Evolutionary conservation across 1,140 invertebrate genomes (phyloP).

Genomic region (Drosophila bocqueti): DNA sequence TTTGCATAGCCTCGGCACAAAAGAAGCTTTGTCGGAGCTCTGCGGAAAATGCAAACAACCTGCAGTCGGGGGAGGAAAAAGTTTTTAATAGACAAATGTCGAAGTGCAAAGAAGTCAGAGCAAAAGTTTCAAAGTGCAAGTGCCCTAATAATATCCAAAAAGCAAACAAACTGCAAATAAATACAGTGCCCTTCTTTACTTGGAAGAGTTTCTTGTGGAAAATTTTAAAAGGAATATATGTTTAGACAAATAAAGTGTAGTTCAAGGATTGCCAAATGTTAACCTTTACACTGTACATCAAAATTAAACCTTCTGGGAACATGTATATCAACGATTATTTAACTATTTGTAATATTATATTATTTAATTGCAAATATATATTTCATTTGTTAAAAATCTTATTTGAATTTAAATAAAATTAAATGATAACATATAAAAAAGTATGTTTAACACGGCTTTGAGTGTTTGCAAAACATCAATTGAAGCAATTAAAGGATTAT

Average conservation of each 20-base stretch:
- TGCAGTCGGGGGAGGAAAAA: constrained; percentile 5
- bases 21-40: constrained; percentile 21
- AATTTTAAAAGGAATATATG: constrained; percentile 8
- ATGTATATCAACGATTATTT: background rate
- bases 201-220: constrained; percentile 9
- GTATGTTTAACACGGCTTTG: background rate
- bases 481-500: background rate
- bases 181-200: background rate
- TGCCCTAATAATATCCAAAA: constrained; percentile 32
- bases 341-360: background rate
- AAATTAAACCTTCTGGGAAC: background rate
- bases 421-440: background rate
- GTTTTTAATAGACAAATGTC: constrained; percentile 38
- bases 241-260: background rate
- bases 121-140: constrained; percentile 39
- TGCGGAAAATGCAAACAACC: constrained; percentile 30
- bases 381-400: background rate
- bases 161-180: constrained; percentile 29
- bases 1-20: constrained; percentile 45
- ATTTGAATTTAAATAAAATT: background rate
- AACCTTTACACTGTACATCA: background rate
- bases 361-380: background rate
- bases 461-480: too few species aligned
- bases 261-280: background rate
- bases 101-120: constrained; percentile 37